phyloP scores from a whole-genome alignment of 2,113 vertebrate genomes.

The Anhinga anhinga region DNA sequence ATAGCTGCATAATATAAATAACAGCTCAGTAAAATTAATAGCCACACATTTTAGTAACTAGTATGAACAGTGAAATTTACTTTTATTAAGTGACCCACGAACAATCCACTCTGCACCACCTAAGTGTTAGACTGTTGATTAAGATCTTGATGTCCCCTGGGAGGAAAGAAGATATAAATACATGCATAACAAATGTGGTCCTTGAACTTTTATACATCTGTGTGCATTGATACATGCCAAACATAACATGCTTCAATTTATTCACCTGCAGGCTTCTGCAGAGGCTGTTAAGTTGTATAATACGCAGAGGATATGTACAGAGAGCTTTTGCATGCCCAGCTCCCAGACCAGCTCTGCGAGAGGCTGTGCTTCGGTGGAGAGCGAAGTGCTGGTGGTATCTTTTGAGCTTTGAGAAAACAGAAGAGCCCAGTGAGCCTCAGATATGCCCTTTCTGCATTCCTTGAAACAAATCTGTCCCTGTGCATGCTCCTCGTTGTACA shows the following conservation, averaged over 20 bases:
- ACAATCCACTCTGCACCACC: not conserved
- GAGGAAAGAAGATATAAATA: constrained; percentile 43
- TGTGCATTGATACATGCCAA: constrained; percentile 1
- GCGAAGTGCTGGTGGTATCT: not conserved
- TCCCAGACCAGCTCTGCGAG: not conserved
- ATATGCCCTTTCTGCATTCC: not conserved
- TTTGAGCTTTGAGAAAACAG: not conserved
- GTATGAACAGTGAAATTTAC: not conserved
- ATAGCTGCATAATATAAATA: not conserved
- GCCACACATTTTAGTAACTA: not conserved
- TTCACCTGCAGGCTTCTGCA: constrained; percentile 13
- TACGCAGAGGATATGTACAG: not conserved
- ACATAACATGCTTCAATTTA: not conserved
- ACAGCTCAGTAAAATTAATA: not conserved
- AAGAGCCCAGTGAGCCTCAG: not conserved
- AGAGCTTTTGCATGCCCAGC: not conserved
- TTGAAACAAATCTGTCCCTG: not conserved
- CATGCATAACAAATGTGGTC: not conserved
- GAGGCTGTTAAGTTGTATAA: not conserved
- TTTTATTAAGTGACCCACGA: not conserved
- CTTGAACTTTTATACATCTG: constrained; percentile 40
- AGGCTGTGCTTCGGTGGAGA: not conserved
- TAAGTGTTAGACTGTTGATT: constrained; percentile 35
- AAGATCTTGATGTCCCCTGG: not conserved
- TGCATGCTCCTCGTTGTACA: not conserved